These are phyloP conservation scores for Drosophila subpulchrella DNA, from an alignment of 1,140 invertebrate species.

Conservation along the genomic window DNA sequence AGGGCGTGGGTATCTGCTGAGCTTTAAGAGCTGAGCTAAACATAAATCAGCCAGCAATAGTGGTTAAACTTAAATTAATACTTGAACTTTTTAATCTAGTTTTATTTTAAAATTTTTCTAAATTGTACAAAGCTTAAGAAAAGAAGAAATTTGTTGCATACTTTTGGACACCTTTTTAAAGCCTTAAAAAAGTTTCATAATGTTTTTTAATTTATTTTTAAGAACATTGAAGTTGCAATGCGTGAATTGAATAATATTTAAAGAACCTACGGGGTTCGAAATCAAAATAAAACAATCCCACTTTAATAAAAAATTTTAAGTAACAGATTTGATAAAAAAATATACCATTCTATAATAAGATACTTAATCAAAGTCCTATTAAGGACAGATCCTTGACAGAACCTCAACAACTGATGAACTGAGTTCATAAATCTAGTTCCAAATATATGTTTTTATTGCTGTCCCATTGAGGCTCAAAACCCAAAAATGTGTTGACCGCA, in stretches of 20 bases:
- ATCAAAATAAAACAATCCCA: too few relatives aligned
- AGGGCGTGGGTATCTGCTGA: slow-evolving; percentile 15
- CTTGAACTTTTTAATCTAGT: background rate
- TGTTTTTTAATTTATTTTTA: too few relatives aligned
- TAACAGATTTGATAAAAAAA: too few relatives aligned
- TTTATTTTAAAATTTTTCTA: background rate
- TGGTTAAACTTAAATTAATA: background rate
- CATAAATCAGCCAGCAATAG: slow-evolving; percentile 9
- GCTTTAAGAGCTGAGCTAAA: slow-evolving; percentile 4
- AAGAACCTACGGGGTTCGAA: too few relatives aligned
- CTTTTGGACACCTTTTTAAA: background rate
- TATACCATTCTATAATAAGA: background rate
- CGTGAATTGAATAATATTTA: too few relatives aligned
- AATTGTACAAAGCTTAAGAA: background rate
- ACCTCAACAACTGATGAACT: background rate
- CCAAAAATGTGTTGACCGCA: slow-evolving; percentile 7
- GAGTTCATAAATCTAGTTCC: background rate
- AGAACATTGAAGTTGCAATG: too few relatives aligned
- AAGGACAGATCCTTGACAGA: too few relatives aligned
- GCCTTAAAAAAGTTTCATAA: background rate
- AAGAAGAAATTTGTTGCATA: too few relatives aligned
- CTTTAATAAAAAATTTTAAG: too few relatives aligned
- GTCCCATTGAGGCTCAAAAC: slow-evolving; percentile 29
- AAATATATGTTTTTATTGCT: slow-evolving; percentile 26
- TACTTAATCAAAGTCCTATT: background rate